Percentiles rank a stretch among this genome's conserved stretches.
Evolutionary conservation across 2,797 vertebrate genomes (phyloP).

Genomic region (Percopsis omiscomaycus): DNA sequence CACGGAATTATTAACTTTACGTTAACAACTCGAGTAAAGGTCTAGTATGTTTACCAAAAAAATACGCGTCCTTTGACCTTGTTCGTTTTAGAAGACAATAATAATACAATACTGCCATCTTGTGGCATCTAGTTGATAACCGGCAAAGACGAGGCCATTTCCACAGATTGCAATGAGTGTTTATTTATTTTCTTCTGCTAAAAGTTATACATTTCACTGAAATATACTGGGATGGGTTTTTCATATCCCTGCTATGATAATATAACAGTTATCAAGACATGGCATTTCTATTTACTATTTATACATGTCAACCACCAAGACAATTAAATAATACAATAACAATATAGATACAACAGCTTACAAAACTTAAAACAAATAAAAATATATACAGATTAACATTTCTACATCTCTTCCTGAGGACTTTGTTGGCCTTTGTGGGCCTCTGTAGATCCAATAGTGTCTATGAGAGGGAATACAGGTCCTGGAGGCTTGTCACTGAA

Average conservation of each 20-base stretch:
- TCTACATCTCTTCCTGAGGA: conserved; percentile 73
- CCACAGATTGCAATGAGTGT: no score
- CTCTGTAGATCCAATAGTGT: conserved; percentile 54
- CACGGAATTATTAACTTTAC: no score
- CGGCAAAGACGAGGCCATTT: background rate
- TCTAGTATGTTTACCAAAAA: no score
- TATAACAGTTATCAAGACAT: conserved; percentile 55
- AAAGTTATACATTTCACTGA: conserved; percentile 25
- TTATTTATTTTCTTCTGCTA: background rate
- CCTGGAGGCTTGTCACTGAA: conserved; percentile 70
- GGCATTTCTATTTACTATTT: conserved; percentile 57
- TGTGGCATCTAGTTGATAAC: background rate
- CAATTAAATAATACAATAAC: conserved; percentile 24
- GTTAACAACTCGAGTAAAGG: no score
- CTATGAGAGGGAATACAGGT: conserved; percentile 27
- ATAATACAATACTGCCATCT: conserved; percentile 4
- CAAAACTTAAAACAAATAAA: conserved; percentile 4
- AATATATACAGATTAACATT: conserved; percentile 25
- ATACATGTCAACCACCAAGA: conserved; percentile 33
- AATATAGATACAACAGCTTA: conserved; percentile 2
- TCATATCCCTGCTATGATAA: conserved; percentile 36
- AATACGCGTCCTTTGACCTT: background rate
- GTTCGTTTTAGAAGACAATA: background rate
- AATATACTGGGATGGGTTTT: conserved; percentile 29
- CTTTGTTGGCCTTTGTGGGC: conserved; percentile 63